Evolutionary conservation across 2,797 vertebrate genomes (phyloP), one percentile per base, ranked within the genome.

Genomic region (Carcharodon carcharias): DNA sequence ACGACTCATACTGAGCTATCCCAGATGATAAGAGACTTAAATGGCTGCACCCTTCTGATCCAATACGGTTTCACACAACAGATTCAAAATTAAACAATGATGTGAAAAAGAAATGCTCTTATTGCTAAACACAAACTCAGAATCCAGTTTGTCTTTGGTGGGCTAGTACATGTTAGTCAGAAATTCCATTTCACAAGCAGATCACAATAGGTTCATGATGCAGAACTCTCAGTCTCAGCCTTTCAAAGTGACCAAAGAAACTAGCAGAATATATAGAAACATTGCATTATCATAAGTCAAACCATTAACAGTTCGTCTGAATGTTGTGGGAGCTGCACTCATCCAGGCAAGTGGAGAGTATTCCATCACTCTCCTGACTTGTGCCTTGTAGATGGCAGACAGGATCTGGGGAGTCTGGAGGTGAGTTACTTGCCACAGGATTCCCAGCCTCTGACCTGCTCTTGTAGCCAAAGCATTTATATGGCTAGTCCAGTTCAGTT

Each of bases 81-180:
- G 35, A 21, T 58, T n/a, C 26, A 63, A 92, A 89, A 40, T 61
- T 16, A 40, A 93, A 93, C 61, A 93, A 67, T 93, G 61, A n/a
- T 31, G 18, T 21, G 45, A 40, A 65, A 91, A 63, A 21, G 89
- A 63, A 93, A 40, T 40, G n/a, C 23, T 45, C 61, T 67, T 8
- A 93, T 65, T 93, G 61, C 16, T 61, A 65, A 93, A 63, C 61
- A 61, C 6, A 40, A 61, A 40, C 16, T 9, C 35, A 92, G 65
- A 65, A 58, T n/a, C 56, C 31, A 61, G 89, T 93, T 93, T 93
- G 61, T 93, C 89, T 93, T 93, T 93, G 89, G 58, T 65, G 89
- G 89, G 89, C 93, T 54, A 23, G 7, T 93, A 9, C 35, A 23
- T 11, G 89, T 92, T 92, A 63, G 89, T 92, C 89, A 63, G 89